Percentiles rank a stretch among this genome's conserved stretches.
Evolutionary conservation across 35 echinoderm and acorn worm species (phyloP).

Genomic region (Holothuria glaberrima): DNA sequence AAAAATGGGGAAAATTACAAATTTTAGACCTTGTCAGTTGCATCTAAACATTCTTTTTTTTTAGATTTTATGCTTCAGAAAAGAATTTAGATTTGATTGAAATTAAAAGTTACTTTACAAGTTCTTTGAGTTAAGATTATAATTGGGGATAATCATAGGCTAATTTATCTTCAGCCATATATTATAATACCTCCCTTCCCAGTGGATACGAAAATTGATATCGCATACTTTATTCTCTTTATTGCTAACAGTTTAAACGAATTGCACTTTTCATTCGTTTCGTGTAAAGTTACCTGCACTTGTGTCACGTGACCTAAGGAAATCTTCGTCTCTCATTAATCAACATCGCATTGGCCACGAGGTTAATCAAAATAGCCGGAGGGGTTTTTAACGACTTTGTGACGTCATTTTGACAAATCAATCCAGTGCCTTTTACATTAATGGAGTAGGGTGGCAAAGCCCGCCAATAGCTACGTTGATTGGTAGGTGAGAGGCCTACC

Average conservation of each 20-base stretch:
- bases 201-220: neutral
- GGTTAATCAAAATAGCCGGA: slow-evolving; percentile 6
- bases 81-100: too few relatives aligned
- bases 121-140: too few relatives aligned
- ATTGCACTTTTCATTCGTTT: slow-evolving; percentile 28
- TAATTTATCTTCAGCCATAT: too few relatives aligned
- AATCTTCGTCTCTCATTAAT: neutral
- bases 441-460: slow-evolving; percentile 1
- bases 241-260: slow-evolving; percentile 34
- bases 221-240: neutral
- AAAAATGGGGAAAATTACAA: too few relatives aligned
- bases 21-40: too few relatives aligned
- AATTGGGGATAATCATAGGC: too few relatives aligned
- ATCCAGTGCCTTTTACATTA: slow-evolving; percentile 25
- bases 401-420: slow-evolving; percentile 40
- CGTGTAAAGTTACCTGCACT: slow-evolving; percentile 18
- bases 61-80: too few relatives aligned
- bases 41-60: too few relatives aligned
- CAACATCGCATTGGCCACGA: neutral
- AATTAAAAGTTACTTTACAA: too few relatives aligned
- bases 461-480: slow-evolving; percentile 26
- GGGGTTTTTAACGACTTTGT: slow-evolving; percentile 43
- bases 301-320: neutral
- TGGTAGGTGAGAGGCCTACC: neutral
- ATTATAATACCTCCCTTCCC: neutral